Base-by-base conservation (phyloP, 2,888 invertebrate species). In the Cataglyphis rosenhaueri region DNA sequence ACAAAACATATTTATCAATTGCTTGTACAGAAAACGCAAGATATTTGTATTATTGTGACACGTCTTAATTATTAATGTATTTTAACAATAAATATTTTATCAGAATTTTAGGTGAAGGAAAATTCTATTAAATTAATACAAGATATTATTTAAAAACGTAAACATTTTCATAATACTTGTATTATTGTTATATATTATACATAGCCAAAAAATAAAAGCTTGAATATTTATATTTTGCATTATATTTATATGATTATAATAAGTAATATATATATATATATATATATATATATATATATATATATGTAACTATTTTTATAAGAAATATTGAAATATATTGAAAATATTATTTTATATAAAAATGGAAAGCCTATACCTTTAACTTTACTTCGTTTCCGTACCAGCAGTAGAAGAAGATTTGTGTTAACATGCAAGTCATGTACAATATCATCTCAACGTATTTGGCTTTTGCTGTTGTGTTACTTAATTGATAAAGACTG, bases 321-420 rank as follows among this genome's bases (percentile, higher is more conserved):
- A 6, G 0, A 48, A 48, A 48, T 6, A 18, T 48, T 48, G 6
- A 48, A n/a, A 48, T 48, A 48, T 48, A n/a, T n/a, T n/a, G 0
- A 48, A 18, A 48, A 15, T 44, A 44, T 44, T 15, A 44, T 44
- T 4, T 44, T 44, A 44, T 41, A 41, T 52, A n/a, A 52, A n/a
- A 52, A 52, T 25, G 4, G 0, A 41, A 10, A 0, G 6, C 0
- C 6, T 10, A 4, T 32, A 88, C 88, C 84, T 87, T 84, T n/a
- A 86, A 25, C 2, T 76, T 84, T 3, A 92, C 81, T 71, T 92
- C 91, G 65, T 91, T 91, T 15, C 92, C 92, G 35, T 88, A 89
- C 91, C 92, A 92, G 59, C 92, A 92, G 52, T 91, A 85, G 6
- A 91, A 87, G 57, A 90, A 91, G 38, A 92, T 89, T 81, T 92